Percentiles rank a stretch among this genome's conserved stretches.
Evolutionary conservation across 2,797 vertebrate genomes (phyloP).

Genomic region (Acropternis orthonyx): DNA sequence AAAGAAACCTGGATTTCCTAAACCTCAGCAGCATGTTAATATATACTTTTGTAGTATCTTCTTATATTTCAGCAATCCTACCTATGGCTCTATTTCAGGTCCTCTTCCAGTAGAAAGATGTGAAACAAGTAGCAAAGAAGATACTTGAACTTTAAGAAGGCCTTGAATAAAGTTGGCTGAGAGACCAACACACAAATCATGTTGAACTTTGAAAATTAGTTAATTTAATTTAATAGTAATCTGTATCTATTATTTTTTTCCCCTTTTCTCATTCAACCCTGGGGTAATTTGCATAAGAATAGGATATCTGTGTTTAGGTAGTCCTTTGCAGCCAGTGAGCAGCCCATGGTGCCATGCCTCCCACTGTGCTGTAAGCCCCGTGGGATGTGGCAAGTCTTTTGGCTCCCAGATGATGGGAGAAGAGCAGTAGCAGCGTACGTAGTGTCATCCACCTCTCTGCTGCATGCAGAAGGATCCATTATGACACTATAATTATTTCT

Average conservation of each 20-base stretch:
- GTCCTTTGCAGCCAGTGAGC: neutral
- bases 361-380: neutral
- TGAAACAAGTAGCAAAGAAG: neutral
- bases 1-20: neutral
- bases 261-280: neutral
- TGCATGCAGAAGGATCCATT: neutral
- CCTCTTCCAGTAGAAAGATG: neutral
- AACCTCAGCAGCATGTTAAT: neutral
- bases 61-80: neutral
- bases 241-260: neutral
- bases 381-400: accelerated
- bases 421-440: neutral
- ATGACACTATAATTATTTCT: neutral
- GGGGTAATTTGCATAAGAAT: neutral
- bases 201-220: neutral
- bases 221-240: neutral
- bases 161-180: neutral
- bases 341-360: neutral
- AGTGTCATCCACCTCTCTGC: neutral
- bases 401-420: neutral
- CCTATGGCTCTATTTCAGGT: neutral
- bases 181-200: neutral
- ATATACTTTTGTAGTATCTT: neutral
- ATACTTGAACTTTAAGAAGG: neutral
- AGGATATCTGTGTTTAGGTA: neutral